Base-by-base conservation (phyloP, 2,797 vertebrate species). In the Pelodytes ibericus region DNA sequence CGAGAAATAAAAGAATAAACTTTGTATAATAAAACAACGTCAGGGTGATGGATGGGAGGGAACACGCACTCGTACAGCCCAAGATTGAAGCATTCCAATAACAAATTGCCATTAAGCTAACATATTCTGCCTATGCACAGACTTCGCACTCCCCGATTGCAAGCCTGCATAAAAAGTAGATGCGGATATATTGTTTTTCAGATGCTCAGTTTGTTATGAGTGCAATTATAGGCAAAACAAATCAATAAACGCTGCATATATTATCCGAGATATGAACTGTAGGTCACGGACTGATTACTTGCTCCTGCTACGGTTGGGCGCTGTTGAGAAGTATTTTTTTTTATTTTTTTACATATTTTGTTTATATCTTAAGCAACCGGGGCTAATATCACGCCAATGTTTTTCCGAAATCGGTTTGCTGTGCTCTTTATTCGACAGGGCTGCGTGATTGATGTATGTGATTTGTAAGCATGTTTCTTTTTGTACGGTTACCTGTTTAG, bases 11-110 rank as follows among this genome's bases (percentile, higher is more conserved):
- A 79, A 73, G 71, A 79, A 72, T 79, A 79, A 79, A 73, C 57
- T 79, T 79, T 79, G 63, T 72, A 79, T 79, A 79, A 79, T 79
- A 79, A 79, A 79, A 67, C 76, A 79, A 79, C 44, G 76, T 73
- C 76, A 68, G 57, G 7, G 31, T 79, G 76, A 79, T 79, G 71
- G 76, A 79, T 79, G 71, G 25, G 15, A 68, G 63, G 18, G 64
- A 69, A 56, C 71, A 26, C 58, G 30, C 64, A 18, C 57, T 15
- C 24, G 63, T 61, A 79, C 76, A 79, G 71, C 71, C 62, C 63
- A 47, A 79, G 70, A 79, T 79, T 73, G 76, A 66, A 73, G 76
- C 71, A 62, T 73, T 79, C 76, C 71, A 63, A 72, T 73, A 79
- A 79, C 76, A 79, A 73, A 79, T 79, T 79, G 64, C 70, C 71